Evolutionary conservation across 2,888 invertebrate species (phyloP).

Genomic region (Noctua janthina): DNA sequence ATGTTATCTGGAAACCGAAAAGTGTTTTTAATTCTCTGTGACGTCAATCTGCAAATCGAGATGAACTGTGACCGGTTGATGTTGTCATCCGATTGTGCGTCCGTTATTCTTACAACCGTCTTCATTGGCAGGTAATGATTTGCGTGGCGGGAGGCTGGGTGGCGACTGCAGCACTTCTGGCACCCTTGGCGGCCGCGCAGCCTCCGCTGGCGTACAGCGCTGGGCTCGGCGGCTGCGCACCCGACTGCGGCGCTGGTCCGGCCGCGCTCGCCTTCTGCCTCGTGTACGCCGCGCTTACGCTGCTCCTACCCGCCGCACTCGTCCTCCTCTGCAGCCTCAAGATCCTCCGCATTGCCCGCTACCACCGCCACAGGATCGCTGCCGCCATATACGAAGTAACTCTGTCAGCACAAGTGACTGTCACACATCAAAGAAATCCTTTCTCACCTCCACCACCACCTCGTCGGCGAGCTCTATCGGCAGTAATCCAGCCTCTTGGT

Average conservation of each 20-base stretch:
- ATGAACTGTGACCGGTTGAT: background rate
- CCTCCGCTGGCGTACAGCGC: slow-evolving; percentile 85
- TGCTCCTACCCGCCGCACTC: slow-evolving; percentile 92
- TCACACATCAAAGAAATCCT: slow-evolving; percentile 95
- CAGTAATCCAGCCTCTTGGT: slow-evolving; percentile 93
- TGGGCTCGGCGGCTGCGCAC: slow-evolving; percentile 92
- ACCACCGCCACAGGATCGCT: slow-evolving; percentile 95
- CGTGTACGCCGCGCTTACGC: slow-evolving; percentile 91
- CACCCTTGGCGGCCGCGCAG: slow-evolving; percentile 91
- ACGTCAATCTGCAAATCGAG: background rate
- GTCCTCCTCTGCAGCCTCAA: slow-evolving; percentile 94
- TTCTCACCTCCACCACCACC: slow-evolving; percentile 93
- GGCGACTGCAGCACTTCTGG: slow-evolving; percentile 91
- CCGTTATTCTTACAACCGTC: background rate
- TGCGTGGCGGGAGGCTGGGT: slow-evolving; percentile 93
- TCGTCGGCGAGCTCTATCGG: slow-evolving; percentile 91
- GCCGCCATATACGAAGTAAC: slow-evolving; percentile 96
- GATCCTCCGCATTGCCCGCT: slow-evolving; percentile 92
- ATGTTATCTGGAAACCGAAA: background rate
- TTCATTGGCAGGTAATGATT: slow-evolving; percentile 89
- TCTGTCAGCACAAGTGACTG: slow-evolving; percentile 95
- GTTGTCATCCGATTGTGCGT: background rate
- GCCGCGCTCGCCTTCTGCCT: slow-evolving; percentile 92
- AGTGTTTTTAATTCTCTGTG: too few species aligned
- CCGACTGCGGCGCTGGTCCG: slow-evolving; percentile 92